Percentiles rank a stretch among this genome's conserved stretches.
Conservation (phyloP, 1,140 invertebrate genomes). For the Drosophila pruinosa region DNA sequence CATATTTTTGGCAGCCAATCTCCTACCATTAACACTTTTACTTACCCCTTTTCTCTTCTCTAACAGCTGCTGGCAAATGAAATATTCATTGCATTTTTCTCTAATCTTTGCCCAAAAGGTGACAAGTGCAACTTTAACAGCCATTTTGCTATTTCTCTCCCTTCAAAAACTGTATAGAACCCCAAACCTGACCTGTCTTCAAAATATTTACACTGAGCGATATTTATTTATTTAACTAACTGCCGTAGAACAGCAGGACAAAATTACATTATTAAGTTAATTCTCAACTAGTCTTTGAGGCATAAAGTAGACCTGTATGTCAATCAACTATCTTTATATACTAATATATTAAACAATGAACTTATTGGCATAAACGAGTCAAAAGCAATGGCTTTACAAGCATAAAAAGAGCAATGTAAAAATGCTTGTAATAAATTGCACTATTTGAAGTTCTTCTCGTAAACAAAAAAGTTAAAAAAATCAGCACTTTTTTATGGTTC, state of each 20-base stretch:
- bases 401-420: too few species aligned
- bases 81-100: slow-evolving; percentile 30
- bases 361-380: too few species aligned
- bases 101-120: slow-evolving; percentile 44
- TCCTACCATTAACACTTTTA: not conserved
- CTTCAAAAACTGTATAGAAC: slow-evolving; percentile 22
- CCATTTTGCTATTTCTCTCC: not conserved
- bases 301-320: too few species aligned
- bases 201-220: not conserved
- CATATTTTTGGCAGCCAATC: not conserved
- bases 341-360: too few species aligned
- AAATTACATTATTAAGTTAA: too few species aligned
- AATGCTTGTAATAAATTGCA: too few species aligned
- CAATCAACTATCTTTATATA: too few species aligned
- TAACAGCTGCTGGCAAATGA: not conserved
- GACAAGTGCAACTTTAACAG: slow-evolving; percentile 28
- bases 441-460: not conserved
- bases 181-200: slow-evolving; percentile 8
- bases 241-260: too few species aligned
- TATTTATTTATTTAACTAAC: not conserved
- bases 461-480: too few species aligned
- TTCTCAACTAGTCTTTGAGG: too few species aligned
- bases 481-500: not conserved
- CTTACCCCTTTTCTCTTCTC: not conserved
- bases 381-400: too few species aligned